Evolutionary conservation across 1,140 invertebrate species (phyloP).

Genomic region (Aphis craccivora): DNA sequence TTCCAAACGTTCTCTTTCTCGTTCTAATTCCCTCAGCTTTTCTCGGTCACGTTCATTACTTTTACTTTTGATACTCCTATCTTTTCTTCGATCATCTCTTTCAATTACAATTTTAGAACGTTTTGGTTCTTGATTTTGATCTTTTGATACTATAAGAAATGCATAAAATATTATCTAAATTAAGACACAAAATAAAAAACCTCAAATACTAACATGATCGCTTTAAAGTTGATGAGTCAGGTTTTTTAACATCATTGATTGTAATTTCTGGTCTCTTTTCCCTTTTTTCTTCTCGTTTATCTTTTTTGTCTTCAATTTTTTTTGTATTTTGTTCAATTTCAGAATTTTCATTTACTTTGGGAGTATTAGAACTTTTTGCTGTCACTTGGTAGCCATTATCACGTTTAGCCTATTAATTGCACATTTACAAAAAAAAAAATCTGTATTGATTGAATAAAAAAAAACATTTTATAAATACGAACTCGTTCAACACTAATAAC

Average conservation of each 20-base stretch:
- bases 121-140: conserved; percentile 45
- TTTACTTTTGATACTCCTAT: conserved; percentile 52
- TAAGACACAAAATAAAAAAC: neutral
- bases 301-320: conserved; percentile 65
- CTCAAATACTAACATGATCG: neutral
- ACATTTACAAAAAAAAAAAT: neutral
- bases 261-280: conserved; percentile 57
- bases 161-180: neutral
- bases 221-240: neutral
- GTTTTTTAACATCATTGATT: conserved; percentile 52
- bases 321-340: conserved; percentile 63
- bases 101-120: conserved; percentile 50
- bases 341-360: conserved; percentile 62
- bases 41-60: conserved; percentile 57
- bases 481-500: conserved; percentile 92
- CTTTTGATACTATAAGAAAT: conserved; percentile 40
- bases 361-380: conserved; percentile 61
- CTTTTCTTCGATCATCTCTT: conserved; percentile 38
- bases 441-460: neutral
- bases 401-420: conserved; percentile 61
- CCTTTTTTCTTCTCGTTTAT: conserved; percentile 62
- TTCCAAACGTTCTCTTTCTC: conserved; percentile 42
- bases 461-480: neutral
- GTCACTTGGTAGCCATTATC: conserved; percentile 59
- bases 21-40: conserved; percentile 41